phyloP scores from a whole-genome alignment of 2,797 vertebrate species.

The Limosa lapponica region DNA sequence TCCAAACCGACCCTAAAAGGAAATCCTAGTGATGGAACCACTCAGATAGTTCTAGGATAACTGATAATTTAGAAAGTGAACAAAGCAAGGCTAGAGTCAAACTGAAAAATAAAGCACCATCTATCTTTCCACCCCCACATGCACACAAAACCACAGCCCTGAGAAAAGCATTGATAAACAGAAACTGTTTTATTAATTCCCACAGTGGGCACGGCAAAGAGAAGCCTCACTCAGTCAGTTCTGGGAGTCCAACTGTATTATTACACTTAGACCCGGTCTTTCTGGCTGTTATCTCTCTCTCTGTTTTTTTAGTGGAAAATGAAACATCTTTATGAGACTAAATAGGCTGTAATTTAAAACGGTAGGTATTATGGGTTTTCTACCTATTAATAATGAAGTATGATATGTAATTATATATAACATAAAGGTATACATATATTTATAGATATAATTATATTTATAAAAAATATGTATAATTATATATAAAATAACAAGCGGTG shows the following conservation, averaged over 20 bases:
- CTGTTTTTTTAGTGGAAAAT: neutral
- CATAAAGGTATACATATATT: neutral
- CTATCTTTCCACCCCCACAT: fast-evolving
- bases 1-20: neutral
- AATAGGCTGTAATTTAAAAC: fast-evolving
- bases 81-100: neutral
- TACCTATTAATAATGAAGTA: too few species aligned
- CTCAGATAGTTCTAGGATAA: neutral
- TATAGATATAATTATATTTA: neutral
- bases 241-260: fast-evolving
- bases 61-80: neutral
- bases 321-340: fast-evolving
- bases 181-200: neutral
- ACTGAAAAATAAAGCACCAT: neutral
- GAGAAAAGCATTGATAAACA: fast-evolving
- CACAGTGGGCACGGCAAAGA: fast-evolving
- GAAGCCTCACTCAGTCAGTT: fast-evolving
- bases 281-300: neutral
- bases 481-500: neutral
- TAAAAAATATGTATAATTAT: neutral
- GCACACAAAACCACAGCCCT: neutral
- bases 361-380: fast-evolving
- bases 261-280: neutral
- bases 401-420: neutral
- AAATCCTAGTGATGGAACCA: neutral